Percentiles rank a stretch among this genome's conserved stretches.
Conservation (phyloP, 1,140 invertebrate species). For the Aphidius gifuensis region DNA sequence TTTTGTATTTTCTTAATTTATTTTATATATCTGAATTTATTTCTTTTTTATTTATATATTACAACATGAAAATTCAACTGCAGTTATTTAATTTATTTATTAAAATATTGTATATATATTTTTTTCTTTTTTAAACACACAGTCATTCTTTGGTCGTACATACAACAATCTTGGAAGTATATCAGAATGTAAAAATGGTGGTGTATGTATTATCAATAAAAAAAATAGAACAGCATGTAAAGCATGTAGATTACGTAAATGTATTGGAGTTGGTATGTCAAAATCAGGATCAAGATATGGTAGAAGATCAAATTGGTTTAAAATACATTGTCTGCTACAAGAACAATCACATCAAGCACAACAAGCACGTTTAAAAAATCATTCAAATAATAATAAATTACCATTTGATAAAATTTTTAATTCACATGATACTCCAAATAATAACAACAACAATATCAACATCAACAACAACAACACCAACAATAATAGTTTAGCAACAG, state of each 20-base stretch:
- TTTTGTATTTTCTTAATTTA: too few species aligned
- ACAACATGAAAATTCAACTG: too few species aligned
- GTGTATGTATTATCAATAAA: slow-evolving; percentile 90
- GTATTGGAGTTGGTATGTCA: slow-evolving; percentile 90
- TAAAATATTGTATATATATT: not conserved
- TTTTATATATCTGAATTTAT: too few species aligned
- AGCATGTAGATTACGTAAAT: slow-evolving; percentile 87
- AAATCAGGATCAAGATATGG: slow-evolving; percentile 88
- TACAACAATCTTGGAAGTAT: slow-evolving; percentile 93
- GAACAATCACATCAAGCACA: slow-evolving; percentile 62
- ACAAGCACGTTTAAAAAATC: slow-evolving; percentile 39
- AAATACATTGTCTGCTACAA: slow-evolving; percentile 82
- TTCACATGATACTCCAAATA: slow-evolving; percentile 48
- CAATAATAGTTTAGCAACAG: slow-evolving; percentile 29
- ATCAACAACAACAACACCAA: slow-evolving; percentile 41
- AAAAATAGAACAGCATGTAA: slow-evolving; percentile 94
- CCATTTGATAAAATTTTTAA: slow-evolving; percentile 44
- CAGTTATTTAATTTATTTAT: not conserved
- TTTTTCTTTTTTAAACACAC: slow-evolving; percentile 27
- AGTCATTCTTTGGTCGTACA: slow-evolving; percentile 95
- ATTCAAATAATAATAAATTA: slow-evolving; percentile 30
- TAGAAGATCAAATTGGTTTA: slow-evolving; percentile 87
- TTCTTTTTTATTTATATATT: too few species aligned
- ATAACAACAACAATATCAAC: slow-evolving; percentile 37
- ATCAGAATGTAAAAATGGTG: slow-evolving; percentile 88